Conservation (phyloP, 35 echinoderm and acorn worm genomes). For the Apostichopus japonicus region DNA sequence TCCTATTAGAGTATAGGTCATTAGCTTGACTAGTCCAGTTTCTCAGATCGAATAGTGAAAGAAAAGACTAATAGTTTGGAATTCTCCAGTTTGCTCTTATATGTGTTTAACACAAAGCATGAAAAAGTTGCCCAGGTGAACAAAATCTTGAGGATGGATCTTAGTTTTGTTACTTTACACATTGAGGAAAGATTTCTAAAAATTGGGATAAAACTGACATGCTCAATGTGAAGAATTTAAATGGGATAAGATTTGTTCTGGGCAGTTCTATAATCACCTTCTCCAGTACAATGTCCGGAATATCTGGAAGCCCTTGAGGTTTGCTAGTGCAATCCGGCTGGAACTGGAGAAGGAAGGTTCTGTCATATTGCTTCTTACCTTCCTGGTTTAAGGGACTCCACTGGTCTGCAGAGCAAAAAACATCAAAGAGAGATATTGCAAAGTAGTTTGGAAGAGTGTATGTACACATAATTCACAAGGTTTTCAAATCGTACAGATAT, state of each 20-base stretch:
- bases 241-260: not conserved
- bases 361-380: slow-evolving; percentile 95
- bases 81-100: too few relatives aligned
- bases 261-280: slow-evolving; percentile 58
- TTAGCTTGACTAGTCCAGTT: too few relatives aligned
- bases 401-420: slow-evolving; percentile 71
- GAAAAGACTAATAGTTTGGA: too few relatives aligned
- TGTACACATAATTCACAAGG: not conserved
- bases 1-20: too few relatives aligned
- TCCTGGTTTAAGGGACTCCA: slow-evolving; percentile 95
- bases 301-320: slow-evolving; percentile 99
- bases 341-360: slow-evolving; percentile 95
- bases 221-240: too few relatives aligned
- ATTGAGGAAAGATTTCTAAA: too few relatives aligned
- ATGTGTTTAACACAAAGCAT: too few relatives aligned
- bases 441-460: not conserved
- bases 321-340: slow-evolving; percentile 89
- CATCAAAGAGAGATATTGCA: not conserved
- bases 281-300: slow-evolving; percentile 95
- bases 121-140: too few relatives aligned
- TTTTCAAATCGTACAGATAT: not conserved
- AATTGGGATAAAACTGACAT: too few relatives aligned
- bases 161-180: too few relatives aligned
- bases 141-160: too few relatives aligned
- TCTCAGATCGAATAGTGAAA: too few relatives aligned